Evolutionary conservation across 30 jellyfish, hydroid and myxozoan genomes (phyloP).

Genomic region (Nemopilema nomurai): DNA sequence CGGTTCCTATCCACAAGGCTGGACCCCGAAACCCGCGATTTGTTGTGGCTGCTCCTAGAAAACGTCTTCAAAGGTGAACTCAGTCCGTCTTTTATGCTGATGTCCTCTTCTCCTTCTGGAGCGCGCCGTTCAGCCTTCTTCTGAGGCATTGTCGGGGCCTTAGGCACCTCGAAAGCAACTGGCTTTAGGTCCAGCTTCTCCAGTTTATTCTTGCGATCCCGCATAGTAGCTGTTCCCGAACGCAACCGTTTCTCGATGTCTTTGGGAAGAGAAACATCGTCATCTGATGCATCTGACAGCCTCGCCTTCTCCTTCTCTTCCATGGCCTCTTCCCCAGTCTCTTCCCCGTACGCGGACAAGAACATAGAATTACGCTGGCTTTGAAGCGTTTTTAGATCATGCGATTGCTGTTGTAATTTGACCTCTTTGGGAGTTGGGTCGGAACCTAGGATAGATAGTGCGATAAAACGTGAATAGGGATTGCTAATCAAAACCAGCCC

Average conservation of each 20-base stretch:
- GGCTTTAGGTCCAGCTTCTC: slow-evolving; percentile 61
- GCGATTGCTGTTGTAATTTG: slow-evolving; percentile 60
- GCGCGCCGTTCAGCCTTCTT: slow-evolving; percentile 43
- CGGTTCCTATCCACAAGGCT: not conserved
- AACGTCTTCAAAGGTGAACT: slow-evolving; percentile 6
- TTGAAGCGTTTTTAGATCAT: slow-evolving; percentile 40
- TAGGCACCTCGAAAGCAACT: slow-evolving; percentile 56
- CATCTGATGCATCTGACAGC: slow-evolving; percentile 24
- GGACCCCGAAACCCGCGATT: not conserved
- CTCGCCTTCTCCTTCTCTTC: slow-evolving; percentile 1
- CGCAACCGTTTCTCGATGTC: slow-evolving; percentile 22
- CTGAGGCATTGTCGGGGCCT: slow-evolving; percentile 21
- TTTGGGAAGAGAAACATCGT: not conserved
- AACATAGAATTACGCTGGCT: slow-evolving; percentile 17
- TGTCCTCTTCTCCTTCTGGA: slow-evolving; percentile 62
- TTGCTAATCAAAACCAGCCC: too few species aligned
- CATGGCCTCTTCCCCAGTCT: slow-evolving; percentile 37
- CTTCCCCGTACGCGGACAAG: slow-evolving; percentile 49
- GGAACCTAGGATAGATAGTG: slow-evolving; percentile 68
- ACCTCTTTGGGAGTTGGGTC: slow-evolving; percentile 26
- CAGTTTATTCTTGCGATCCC: slow-evolving; percentile 50
- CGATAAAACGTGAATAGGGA: slow-evolving; percentile 61
- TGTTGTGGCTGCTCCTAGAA: slow-evolving; percentile 10
- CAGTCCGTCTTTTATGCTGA: not conserved
- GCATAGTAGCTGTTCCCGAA: slow-evolving; percentile 37